Conservation (phyloP, 2,113 vertebrate genomes). For the Sapayoa aenigma region DNA sequence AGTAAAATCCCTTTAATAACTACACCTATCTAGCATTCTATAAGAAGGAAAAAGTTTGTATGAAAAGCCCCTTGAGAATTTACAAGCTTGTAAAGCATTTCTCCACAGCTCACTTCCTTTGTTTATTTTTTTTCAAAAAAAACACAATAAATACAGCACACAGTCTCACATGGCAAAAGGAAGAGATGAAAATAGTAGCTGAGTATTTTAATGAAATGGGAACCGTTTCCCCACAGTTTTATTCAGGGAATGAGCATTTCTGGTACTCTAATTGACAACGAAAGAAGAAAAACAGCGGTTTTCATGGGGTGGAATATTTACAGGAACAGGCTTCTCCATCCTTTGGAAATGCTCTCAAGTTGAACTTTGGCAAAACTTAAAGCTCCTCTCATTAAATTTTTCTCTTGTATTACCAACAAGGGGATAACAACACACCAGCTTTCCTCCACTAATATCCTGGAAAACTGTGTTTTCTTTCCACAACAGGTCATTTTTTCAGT, state of each 20-base stretch:
- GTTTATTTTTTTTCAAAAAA: background rate
- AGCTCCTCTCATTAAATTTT: background rate
- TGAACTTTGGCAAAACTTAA: background rate
- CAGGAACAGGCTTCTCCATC: background rate
- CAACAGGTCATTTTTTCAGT: background rate
- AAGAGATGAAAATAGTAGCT: background rate
- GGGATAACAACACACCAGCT: background rate
- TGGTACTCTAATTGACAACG: background rate
- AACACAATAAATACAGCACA: background rate
- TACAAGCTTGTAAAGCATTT: background rate
- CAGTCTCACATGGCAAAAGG: background rate
- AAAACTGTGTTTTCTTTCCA: background rate
- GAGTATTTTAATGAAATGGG: background rate
- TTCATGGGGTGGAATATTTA: background rate
- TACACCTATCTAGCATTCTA: background rate
- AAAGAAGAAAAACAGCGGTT: background rate
- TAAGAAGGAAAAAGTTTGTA: background rate
- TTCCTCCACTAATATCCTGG: background rate
- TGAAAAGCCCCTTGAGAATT: conserved; percentile 5
- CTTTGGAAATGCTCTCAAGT: background rate
- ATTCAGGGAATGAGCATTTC: background rate
- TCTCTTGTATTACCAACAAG: background rate
- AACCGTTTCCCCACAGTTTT: background rate
- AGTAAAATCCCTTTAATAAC: background rate
- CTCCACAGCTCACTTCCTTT: background rate